phyloP scores from a whole-genome alignment of 2,113 vertebrate genomes.

The Falco punctatus region DNA sequence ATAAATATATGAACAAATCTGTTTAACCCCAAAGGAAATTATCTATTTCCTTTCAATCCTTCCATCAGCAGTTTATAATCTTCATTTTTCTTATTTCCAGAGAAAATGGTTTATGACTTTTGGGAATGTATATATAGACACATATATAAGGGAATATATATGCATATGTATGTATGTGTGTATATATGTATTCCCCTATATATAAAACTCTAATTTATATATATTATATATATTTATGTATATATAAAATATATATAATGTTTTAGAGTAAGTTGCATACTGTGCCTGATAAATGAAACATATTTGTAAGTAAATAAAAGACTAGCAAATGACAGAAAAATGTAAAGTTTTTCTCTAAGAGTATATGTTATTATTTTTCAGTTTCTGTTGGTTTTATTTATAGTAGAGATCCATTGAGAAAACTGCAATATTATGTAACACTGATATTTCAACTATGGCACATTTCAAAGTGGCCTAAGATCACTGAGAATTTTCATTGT shows the following conservation, averaged over 20 bases:
- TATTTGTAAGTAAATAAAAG: slow-evolving; percentile 38
- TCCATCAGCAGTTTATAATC: slow-evolving; percentile 42
- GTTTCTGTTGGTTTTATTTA: slow-evolving; percentile 35
- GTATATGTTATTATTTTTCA: slow-evolving; percentile 37
- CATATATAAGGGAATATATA: slow-evolving; percentile 40
- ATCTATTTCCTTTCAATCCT: slow-evolving; percentile 21
- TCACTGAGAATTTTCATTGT: background rate
- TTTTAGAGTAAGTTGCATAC: slow-evolving; percentile 35
- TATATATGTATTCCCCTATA: slow-evolving; percentile 45
- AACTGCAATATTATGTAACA: background rate
- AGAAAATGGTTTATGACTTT: slow-evolving; percentile 20
- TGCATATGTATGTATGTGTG: background rate
- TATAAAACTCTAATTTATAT: slow-evolving; percentile 54
- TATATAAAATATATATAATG: slow-evolving; percentile 61
- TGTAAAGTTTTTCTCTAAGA: slow-evolving; percentile 17
- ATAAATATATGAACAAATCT: background rate
- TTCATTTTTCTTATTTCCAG: slow-evolving; percentile 24
- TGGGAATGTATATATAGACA: slow-evolving; percentile 49
- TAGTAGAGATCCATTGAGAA: slow-evolving; percentile 22
- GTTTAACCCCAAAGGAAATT: background rate
- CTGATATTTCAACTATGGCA: background rate
- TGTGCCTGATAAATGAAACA: slow-evolving; percentile 44
- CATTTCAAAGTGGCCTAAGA: background rate
- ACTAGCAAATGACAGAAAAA: slow-evolving; percentile 13
- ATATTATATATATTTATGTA: slow-evolving; percentile 56